Evolutionary conservation across 2,797 vertebrate genomes (phyloP).

Genomic region (Sus cebifrons): DNA sequence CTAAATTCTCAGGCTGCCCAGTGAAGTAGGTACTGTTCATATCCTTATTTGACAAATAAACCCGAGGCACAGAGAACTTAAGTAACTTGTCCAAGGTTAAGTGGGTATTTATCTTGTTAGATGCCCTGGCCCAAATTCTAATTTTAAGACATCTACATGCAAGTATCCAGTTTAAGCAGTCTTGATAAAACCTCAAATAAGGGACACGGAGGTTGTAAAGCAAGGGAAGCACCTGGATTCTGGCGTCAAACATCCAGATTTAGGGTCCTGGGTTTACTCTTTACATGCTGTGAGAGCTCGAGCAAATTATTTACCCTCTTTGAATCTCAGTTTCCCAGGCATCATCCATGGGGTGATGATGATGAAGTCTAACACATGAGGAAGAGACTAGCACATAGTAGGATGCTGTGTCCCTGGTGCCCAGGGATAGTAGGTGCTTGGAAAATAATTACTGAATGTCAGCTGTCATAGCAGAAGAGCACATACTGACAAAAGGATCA

Average conservation of each 20-base stretch:
- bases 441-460: background rate
- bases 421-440: background rate
- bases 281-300: background rate
- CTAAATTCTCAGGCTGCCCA: background rate
- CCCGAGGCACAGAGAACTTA: background rate
- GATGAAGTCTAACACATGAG: background rate
- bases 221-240: background rate
- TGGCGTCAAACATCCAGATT: background rate
- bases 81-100: constrained; percentile 13
- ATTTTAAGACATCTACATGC: background rate
- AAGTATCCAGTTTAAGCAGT: background rate
- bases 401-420: background rate
- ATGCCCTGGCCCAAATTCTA: background rate
- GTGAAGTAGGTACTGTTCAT: background rate
- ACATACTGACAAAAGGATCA: background rate
- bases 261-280: background rate
- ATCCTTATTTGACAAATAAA: background rate
- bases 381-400: background rate
- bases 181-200: background rate
- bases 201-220: background rate
- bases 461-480: background rate
- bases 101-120: background rate
- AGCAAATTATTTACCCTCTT: background rate
- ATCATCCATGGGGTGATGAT: background rate
- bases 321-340: background rate